A percentile compares a stretch with the other conserved stretches of the same genome.
Conservation (phyloP, 35 echinoderm and acorn worm species). For the Apostichopus californicus region DNA sequence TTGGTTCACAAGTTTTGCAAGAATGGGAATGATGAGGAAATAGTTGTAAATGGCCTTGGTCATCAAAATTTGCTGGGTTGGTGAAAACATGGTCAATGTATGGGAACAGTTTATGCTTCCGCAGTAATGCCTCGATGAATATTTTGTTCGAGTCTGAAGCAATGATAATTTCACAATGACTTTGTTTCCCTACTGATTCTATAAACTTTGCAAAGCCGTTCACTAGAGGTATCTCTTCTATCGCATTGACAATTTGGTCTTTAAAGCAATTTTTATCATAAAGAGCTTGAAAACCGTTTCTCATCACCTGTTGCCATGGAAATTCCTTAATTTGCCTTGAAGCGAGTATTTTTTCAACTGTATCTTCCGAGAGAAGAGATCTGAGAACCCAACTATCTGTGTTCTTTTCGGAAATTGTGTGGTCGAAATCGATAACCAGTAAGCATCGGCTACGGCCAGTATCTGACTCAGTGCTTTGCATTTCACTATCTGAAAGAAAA, state of each 20-base stretch:
- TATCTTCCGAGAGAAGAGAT: conserved; percentile 31
- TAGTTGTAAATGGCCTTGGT: conserved; percentile 19
- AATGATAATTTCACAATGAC: conserved; percentile 33
- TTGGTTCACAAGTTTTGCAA: conserved; percentile 44
- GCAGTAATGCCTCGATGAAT: conserved; percentile 51
- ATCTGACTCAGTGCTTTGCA: neutral
- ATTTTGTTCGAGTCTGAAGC: conserved; percentile 62
- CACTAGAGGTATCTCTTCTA: conserved; percentile 39
- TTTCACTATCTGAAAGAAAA: neutral
- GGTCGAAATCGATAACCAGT: conserved; percentile 65
- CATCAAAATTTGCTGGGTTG: conserved; percentile 64
- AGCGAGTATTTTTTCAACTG: conserved; percentile 1
- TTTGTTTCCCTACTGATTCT: neutral
- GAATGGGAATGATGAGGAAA: conserved; percentile 51
- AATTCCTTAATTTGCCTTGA: neutral
- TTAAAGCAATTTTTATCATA: neutral
- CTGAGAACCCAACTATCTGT: conserved; percentile 40
- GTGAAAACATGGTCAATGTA: conserved; percentile 29
- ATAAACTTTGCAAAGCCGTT: conserved; percentile 49
- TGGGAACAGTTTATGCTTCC: neutral
- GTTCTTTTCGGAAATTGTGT: conserved; percentile 56
- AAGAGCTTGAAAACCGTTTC: conserved; percentile 42
- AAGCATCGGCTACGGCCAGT: neutral
- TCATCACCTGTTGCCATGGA: conserved; percentile 49
- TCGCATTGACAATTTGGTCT: conserved; percentile 32